phyloP scores from a whole-genome alignment of 1,140 invertebrate species.

The Scaptomyza graminum region DNA sequence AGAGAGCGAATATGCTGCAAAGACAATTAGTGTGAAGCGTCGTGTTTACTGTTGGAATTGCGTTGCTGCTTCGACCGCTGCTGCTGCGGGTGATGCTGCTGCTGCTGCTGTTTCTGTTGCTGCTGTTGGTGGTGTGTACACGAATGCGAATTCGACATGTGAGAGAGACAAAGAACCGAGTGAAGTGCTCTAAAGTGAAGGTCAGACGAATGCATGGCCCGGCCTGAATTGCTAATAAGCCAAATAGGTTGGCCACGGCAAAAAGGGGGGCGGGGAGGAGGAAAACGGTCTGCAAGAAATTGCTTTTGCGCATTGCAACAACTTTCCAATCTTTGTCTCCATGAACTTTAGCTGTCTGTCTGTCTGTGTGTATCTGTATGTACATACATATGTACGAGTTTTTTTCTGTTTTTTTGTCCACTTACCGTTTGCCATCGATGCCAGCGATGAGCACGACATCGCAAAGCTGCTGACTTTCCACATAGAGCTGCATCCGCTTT shows the following conservation, averaged over 20 bases:
- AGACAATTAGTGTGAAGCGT: slow-evolving; percentile 52
- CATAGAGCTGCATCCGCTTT: slow-evolving; percentile 91
- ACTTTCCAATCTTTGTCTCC: slow-evolving; percentile 64
- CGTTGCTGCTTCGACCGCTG: slow-evolving; percentile 29
- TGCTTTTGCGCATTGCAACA: slow-evolving; percentile 43
- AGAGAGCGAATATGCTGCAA: slow-evolving; percentile 10
- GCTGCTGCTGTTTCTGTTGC: neutral
- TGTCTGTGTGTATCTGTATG: slow-evolving; percentile 25
- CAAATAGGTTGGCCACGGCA: slow-evolving; percentile 9
- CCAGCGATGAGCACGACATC: slow-evolving; percentile 92
- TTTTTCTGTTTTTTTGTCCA: slow-evolving; percentile 16
- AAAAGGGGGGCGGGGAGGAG: neutral
- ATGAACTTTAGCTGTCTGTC: neutral
- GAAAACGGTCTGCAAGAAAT: slow-evolving; percentile 4
- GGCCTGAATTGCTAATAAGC: slow-evolving; percentile 42
- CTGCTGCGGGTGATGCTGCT: neutral
- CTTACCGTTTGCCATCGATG: slow-evolving; percentile 86
- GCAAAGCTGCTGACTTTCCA: slow-evolving; percentile 90
- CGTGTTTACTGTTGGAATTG: slow-evolving; percentile 50
- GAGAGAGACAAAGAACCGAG: slow-evolving; percentile 72
- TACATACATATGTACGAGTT: slow-evolving; percentile 16
- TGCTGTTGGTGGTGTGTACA: slow-evolving; percentile 18
- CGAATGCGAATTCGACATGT: slow-evolving; percentile 24
- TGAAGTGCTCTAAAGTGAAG: slow-evolving; percentile 56
- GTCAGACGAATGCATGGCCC: slow-evolving; percentile 41